Evolutionary conservation across 64 coral and sea anemone species (phyloP), one percentile per base, ranked within the genome.

Genomic region (Stichodactyla helianthus): DNA sequence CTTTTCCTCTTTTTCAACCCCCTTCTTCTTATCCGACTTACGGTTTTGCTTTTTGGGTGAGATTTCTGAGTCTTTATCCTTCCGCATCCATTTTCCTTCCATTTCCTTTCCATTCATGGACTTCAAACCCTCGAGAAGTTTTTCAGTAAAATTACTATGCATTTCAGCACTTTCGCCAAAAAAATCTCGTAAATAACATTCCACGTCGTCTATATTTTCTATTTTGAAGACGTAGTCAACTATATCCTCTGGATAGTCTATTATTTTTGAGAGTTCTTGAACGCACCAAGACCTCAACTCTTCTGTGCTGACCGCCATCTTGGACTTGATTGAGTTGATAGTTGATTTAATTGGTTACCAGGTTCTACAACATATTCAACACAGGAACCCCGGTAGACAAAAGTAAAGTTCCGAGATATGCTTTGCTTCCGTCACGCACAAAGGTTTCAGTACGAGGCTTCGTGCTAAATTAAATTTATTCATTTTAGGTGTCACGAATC

Each of bases 231-330:
- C 78, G 19, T 95, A 95, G 19, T 83, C 89, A 10, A 91, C 71
- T 63, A 93, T 84, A 23, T 93, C 91, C 17, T 96, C 91, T 68
- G 78, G 88, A n/a, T 60, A 87, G 23, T 96, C 94, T 79, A 85
- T 96, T 79, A 96, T 93, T 87, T 90, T 90, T 55, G 91, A 89
- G 82, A 96, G 82, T 90, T 96, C 91, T 77, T 89, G 79, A 52
- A 93, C 61, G 52, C 94, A 96, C 94, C 94, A 96, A 10, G 85
- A 83, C 67, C 88, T 92, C 53, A 93, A 89, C 52, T 84, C 87
- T n/a, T 88, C 52, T 5, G 50, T 57, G 68, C 68, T 74, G 18
- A 62, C 79, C 80, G 91, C 94, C 94, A 96, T 96, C 35, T 93
- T 96, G 64, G 27, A 19, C 27, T 25, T 12, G 22, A 5, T 11